phyloP scores from a whole-genome alignment of 2,113 vertebrate genomes.

The Bombycilla garrulus region DNA sequence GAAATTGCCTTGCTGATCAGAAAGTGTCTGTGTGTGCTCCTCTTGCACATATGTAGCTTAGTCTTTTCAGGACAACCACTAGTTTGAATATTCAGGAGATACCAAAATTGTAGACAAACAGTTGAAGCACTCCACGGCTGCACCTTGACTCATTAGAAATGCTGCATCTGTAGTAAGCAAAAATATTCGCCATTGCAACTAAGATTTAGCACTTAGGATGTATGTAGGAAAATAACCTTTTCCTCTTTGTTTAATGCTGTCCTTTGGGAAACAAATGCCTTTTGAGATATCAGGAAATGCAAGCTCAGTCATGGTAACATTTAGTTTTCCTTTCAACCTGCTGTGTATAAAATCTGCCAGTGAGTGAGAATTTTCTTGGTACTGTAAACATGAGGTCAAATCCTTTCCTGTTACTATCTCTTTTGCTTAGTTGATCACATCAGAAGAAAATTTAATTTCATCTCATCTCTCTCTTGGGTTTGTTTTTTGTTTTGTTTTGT shows the following conservation, averaged over 20 bases:
- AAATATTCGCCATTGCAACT: neutral
- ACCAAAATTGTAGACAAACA: neutral
- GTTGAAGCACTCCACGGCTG: neutral
- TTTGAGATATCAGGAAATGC: neutral
- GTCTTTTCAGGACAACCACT: neutral
- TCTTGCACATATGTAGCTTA: neutral
- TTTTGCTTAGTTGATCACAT: neutral
- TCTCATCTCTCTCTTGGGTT: neutral
- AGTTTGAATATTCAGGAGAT: neutral
- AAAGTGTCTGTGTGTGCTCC: neutral
- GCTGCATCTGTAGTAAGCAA: neutral
- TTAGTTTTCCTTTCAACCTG: neutral
- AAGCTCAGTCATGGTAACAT: neutral
- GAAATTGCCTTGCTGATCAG: slow-evolving; percentile 44
- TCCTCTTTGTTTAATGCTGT: neutral
- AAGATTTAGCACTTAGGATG: neutral
- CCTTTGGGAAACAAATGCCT: slow-evolving; percentile 5
- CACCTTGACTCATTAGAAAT: slow-evolving; percentile 10
- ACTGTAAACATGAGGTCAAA: neutral
- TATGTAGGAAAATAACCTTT: neutral
- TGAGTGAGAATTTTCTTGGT: neutral
- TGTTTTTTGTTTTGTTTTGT: neutral
- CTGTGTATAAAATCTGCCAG: neutral
- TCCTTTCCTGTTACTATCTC: neutral
- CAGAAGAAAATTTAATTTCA: neutral